Conservation (phyloP, 1,140 invertebrate genomes). For the Scaptomyza pallida region DNA sequence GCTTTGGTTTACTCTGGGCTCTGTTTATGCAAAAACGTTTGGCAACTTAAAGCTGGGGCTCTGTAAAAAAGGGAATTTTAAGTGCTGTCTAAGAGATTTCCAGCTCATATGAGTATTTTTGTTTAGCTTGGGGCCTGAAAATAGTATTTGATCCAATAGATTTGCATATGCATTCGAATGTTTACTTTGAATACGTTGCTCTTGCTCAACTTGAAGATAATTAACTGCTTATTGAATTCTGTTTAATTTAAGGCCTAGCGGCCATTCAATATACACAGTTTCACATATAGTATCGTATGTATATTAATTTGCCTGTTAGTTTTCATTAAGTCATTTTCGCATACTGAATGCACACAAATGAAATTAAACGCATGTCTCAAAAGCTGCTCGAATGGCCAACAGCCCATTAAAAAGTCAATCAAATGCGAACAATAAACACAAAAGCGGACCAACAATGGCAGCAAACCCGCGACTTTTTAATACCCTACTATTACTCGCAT, state of each 20-base stretch:
- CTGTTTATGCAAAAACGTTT: constrained; percentile 55
- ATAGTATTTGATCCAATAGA: constrained; percentile 8
- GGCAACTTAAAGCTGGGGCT: constrained; percentile 38
- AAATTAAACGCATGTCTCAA: constrained; percentile 8
- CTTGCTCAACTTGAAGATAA: too few relatives aligned
- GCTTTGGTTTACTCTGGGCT: constrained; percentile 38
- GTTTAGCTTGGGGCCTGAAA: not conserved
- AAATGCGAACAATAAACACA: constrained; percentile 43
- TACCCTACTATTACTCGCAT: not conserved
- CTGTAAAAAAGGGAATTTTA: constrained; percentile 16
- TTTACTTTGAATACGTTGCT: constrained; percentile 8
- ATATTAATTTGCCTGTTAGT: constrained; percentile 53
- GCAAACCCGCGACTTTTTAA: too few relatives aligned
- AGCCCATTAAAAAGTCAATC: constrained; percentile 72
- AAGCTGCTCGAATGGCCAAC: constrained; percentile 26
- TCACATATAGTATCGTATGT: too few relatives aligned
- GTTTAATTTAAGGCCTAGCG: constrained; percentile 16
- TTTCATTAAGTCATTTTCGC: constrained; percentile 56
- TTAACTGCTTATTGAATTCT: not conserved
- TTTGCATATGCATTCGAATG: constrained; percentile 32
- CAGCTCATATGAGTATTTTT: not conserved
- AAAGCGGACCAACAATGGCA: constrained; percentile 10
- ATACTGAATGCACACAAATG: constrained; percentile 27
- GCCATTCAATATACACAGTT: constrained; percentile 42
- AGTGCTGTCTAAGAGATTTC: constrained; percentile 17